These are phyloP conservation scores for Gasteruption jaculator DNA, from an alignment of 2,888 invertebrate genomes.

Conservation along the genomic window DNA sequence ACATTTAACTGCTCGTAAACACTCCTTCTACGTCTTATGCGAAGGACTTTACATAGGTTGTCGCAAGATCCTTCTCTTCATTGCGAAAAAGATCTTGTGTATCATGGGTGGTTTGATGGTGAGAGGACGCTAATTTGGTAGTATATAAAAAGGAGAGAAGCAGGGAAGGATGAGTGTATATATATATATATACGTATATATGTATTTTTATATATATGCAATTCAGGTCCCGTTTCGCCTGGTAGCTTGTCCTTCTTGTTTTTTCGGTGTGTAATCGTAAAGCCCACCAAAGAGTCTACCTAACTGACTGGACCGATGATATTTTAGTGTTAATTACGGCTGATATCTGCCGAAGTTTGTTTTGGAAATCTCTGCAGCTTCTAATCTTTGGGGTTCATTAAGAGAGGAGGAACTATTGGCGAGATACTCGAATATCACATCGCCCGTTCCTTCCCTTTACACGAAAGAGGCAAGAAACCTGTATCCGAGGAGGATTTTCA, in stretches of 20 bases:
- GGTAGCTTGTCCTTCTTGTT: conserved; percentile 9
- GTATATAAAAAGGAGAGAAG: conserved; percentile 35
- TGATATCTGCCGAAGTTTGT: conserved; percentile 44
- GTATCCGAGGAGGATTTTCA: too few relatives aligned
- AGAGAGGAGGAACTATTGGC: conserved; percentile 20
- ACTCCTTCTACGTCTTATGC: too few relatives aligned
- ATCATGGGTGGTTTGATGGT: not conserved
- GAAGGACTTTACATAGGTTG: too few relatives aligned
- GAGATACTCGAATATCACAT: too few relatives aligned
- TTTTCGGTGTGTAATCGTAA: conserved; percentile 25
- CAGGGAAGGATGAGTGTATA: too few relatives aligned
- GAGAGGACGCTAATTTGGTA: conserved; percentile 30
- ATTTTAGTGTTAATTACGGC: conserved; percentile 48
- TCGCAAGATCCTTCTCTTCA: conserved; percentile 22
- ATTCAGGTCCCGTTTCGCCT: too few relatives aligned
- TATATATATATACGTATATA: too few relatives aligned
- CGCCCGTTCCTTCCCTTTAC: too few relatives aligned
- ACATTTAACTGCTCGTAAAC: too few relatives aligned
- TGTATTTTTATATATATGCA: too few relatives aligned
- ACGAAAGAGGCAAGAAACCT: conserved; percentile 7
- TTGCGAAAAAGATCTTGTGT: not conserved
- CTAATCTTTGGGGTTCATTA: conserved; percentile 49
- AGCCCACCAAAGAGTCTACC: conserved; percentile 26
- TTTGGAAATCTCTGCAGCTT: conserved; percentile 33
- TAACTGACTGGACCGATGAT: conserved; percentile 40